Evolutionary conservation across 2,113 vertebrate genomes (phyloP).

Genomic region (Equus quagga): DNA sequence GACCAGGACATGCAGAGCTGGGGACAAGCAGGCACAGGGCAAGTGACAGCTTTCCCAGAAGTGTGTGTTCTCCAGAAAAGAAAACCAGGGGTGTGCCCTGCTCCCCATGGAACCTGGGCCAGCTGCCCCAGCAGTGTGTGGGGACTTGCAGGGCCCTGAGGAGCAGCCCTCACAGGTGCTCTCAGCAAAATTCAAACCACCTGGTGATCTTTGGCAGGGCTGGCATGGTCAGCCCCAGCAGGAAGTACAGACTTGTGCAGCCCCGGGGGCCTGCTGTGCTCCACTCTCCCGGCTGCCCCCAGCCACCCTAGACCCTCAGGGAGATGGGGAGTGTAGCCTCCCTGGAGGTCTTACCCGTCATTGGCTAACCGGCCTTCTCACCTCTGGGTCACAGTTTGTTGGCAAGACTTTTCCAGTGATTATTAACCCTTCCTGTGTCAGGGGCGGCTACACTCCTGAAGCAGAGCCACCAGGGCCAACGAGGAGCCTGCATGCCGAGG

Average conservation of each 20-base stretch:
- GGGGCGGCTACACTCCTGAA: too few species aligned
- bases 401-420: too few species aligned
- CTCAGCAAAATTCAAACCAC: neutral
- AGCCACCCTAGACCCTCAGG: neutral
- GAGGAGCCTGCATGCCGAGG: rapidly evolving
- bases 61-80: neutral
- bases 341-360: too few species aligned
- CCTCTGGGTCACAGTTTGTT: too few species aligned
- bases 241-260: rapidly evolving
- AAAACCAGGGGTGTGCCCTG: rapidly evolving
- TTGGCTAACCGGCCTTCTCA: too few species aligned
- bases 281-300: neutral
- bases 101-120: rapidly evolving
- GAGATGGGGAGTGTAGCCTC: too few species aligned
- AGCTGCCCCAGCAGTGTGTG: rapidly evolving
- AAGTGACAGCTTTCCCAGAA: neutral
- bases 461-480: rapidly evolving
- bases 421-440: too few species aligned
- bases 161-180: neutral
- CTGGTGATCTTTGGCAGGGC: too few species aligned
- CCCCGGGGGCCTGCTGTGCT: rapidly evolving
- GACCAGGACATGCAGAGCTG: rapidly evolving
- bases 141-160: rapidly evolving
- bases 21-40: too few species aligned
- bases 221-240: neutral